Evolutionary conservation across 2,113 vertebrate genomes (phyloP).

Genomic region (Peromyscus leucopus): DNA sequence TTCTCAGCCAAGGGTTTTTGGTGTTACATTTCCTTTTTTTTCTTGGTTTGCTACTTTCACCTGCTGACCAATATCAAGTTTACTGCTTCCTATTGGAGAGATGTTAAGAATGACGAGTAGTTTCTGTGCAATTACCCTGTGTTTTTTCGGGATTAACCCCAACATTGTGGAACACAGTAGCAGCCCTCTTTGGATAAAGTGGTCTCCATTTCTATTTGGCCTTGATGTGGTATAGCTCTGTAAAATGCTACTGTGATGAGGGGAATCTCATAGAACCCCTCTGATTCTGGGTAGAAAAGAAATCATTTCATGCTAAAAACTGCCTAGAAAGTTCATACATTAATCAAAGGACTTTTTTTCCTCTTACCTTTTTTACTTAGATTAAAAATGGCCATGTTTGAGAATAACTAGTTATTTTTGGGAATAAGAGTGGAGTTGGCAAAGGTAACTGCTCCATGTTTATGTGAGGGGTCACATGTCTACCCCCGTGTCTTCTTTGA

Average conservation of each 20-base stretch:
- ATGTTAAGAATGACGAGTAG: neutral
- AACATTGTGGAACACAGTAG: neutral
- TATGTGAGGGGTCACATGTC: neutral
- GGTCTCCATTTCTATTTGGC: neutral
- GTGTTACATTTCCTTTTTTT: neutral
- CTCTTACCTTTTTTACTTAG: neutral
- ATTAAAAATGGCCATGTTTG: neutral
- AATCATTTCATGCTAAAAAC: neutral
- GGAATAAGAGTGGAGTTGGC: neutral
- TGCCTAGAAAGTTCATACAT: neutral
- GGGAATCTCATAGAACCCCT: neutral
- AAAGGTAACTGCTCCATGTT: neutral
- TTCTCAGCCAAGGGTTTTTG: fast-evolving
- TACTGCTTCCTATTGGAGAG: neutral
- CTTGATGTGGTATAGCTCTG: neutral
- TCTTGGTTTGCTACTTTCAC: neutral
- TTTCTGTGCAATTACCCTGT: neutral
- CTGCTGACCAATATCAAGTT: neutral
- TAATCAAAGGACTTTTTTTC: neutral
- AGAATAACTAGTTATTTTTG: neutral
- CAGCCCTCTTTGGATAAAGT: neutral
- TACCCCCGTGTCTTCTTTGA: neutral
- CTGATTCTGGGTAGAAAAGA: neutral
- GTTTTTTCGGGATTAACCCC: neutral
- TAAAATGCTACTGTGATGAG: neutral